A percentile compares a stretch with the other conserved stretches of the same genome.
phyloP scores from a whole-genome alignment of 2,113 vertebrate genomes.

The Lanius collurio region DNA sequence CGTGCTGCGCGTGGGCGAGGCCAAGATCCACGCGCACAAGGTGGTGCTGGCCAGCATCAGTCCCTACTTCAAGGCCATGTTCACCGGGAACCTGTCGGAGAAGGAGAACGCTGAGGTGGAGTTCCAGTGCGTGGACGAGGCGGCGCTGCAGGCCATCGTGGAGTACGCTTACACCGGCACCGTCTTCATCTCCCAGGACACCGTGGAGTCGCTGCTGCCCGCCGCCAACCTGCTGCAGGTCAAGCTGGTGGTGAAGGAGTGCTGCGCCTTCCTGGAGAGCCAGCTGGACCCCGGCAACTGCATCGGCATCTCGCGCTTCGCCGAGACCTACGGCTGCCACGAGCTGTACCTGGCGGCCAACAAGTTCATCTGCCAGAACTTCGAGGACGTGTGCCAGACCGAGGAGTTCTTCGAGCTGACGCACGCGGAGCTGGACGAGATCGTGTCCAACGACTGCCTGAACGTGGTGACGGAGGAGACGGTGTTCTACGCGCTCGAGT shows the following conservation, averaged over 20 bases:
- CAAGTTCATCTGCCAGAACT: constrained; percentile 96
- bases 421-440: constrained; percentile 90
- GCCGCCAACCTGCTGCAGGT: constrained; percentile 98
- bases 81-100: constrained; percentile 94
- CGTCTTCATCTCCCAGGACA: constrained; percentile 96
- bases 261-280: constrained; percentile 93
- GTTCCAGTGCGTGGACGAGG: constrained; percentile 94
- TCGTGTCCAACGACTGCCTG: constrained; percentile 95
- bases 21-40: constrained; percentile 97
- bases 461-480: constrained; percentile 94
- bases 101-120: constrained; percentile 96
- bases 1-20: constrained; percentile 91
- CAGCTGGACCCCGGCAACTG: constrained; percentile 96
- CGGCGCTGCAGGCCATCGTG: constrained; percentile 93
- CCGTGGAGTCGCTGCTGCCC: constrained; percentile 93
- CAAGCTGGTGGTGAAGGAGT: constrained; percentile 96
- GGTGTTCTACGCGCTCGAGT: constrained; percentile 92
- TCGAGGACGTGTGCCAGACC: constrained; percentile 94
- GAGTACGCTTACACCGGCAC: constrained; percentile 97
- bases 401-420: constrained; percentile 98
- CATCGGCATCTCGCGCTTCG: constrained; percentile 97
- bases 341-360: constrained; percentile 92
- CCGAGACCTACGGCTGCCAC: constrained; percentile 95
- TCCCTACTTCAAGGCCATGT: constrained; percentile 99
- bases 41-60: constrained; percentile 97